phyloP scores from a whole-genome alignment of 1,140 invertebrate genomes.

The Thaumetopoea pityocampa region DNA sequence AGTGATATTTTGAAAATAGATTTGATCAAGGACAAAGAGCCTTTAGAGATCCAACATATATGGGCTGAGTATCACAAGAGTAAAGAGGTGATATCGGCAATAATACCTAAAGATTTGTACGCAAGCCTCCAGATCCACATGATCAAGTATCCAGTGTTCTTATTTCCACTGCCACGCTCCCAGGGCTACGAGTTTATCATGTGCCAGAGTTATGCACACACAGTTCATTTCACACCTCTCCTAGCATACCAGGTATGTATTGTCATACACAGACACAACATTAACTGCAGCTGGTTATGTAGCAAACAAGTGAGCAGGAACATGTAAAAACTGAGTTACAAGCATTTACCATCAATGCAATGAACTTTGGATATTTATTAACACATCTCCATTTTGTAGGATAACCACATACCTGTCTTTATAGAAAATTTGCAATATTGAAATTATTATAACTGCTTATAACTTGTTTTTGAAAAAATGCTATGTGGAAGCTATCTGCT shows the following conservation, averaged over 20 bases:
- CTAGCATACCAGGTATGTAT: constrained; percentile 86
- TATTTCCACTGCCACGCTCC: constrained; percentile 87
- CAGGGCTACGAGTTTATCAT: constrained; percentile 94
- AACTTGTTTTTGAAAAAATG: too few relatives aligned
- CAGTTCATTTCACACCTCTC: constrained; percentile 91
- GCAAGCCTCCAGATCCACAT: constrained; percentile 77
- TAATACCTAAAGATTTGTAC: constrained; percentile 79
- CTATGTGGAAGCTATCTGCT: too few relatives aligned
- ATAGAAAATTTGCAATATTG: neutral
- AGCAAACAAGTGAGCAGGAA: too few relatives aligned
- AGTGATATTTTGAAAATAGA: constrained; percentile 88
- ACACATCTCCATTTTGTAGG: neutral
- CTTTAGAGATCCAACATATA: constrained; percentile 85
- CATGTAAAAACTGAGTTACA: too few relatives aligned
- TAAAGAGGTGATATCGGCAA: constrained; percentile 85
- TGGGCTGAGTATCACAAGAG: constrained; percentile 89
- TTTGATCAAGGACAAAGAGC: constrained; percentile 82
- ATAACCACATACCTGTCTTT: neutral
- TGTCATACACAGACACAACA: too few relatives aligned
- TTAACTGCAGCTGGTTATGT: too few relatives aligned
- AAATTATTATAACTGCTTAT: neutral
- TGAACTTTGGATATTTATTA: too few relatives aligned
- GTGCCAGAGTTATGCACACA: constrained; percentile 83
- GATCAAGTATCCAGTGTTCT: constrained; percentile 82
- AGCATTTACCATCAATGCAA: too few relatives aligned